Conservation (phyloP, 2,888 invertebrate genomes). For the Glaucopsyche alexis region DNA sequence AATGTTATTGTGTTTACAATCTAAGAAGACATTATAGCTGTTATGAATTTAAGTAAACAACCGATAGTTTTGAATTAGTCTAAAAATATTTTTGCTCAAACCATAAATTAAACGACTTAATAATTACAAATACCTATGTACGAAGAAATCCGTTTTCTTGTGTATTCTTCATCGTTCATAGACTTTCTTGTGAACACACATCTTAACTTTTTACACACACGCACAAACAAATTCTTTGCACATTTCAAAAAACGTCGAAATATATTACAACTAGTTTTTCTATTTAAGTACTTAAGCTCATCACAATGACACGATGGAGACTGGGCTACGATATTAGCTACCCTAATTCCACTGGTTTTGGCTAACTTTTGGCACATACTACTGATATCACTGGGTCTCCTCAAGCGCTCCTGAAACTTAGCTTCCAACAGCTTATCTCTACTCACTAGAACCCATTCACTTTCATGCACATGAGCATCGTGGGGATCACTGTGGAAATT, state of each 20-base stretch:
- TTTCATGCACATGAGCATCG: conserved; percentile 60
- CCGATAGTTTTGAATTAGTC: neutral
- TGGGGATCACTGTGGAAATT: conserved; percentile 63
- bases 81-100: neutral
- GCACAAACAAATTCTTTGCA: conserved; percentile 42
- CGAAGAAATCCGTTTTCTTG: conserved; percentile 2
- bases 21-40: neutral
- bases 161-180: conserved; percentile 25
- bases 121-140: neutral
- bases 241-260: conserved; percentile 46
- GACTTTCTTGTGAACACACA: conserved; percentile 41
- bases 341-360: conserved; percentile 47
- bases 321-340: conserved; percentile 51
- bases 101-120: neutral
- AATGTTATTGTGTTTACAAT: neutral
- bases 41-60: neutral
- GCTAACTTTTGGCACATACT: conserved; percentile 55
- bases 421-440: conserved; percentile 59
- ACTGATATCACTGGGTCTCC: conserved; percentile 53
- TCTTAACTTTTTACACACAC: conserved; percentile 48
- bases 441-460: conserved; percentile 67
- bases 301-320: conserved; percentile 65
- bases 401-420: conserved; percentile 57
- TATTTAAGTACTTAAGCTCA: conserved; percentile 41
- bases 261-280: conserved; percentile 38